Evolutionary conservation across 2,888 invertebrate genomes (phyloP).

Genomic region (Phrixothrix hirtus): DNA sequence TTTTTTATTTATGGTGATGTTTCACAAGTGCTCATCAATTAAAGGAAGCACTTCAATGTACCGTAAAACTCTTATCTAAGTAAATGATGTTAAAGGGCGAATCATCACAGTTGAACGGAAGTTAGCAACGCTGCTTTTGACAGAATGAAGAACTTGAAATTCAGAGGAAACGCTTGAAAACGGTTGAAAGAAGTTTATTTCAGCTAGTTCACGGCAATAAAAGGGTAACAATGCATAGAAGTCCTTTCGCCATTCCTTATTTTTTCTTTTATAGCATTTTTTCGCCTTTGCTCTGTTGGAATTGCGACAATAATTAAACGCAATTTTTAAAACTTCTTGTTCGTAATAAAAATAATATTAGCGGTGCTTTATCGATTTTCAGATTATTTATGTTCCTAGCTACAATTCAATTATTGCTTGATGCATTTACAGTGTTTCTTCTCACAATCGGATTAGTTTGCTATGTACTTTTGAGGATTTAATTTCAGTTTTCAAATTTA

Average conservation of each 20-base stretch:
- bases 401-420: background rate
- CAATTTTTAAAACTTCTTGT: too few relatives aligned
- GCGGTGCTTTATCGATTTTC: background rate
- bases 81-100: conserved; percentile 13
- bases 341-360: too few relatives aligned
- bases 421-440: background rate
- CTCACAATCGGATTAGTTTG: conserved; percentile 3
- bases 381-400: background rate
- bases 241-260: conserved; percentile 23
- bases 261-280: conserved; percentile 17
- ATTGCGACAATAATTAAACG: conserved; percentile 9
- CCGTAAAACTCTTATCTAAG: conserved; percentile 7
- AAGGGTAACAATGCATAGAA: conserved; percentile 29
- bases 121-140: conserved; percentile 12
- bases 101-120: conserved; percentile 12
- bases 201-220: conserved; percentile 24
- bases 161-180: conserved; percentile 19
- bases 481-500: background rate
- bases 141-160: conserved; percentile 15
- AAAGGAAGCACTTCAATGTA: conserved; percentile 4
- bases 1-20: conserved; percentile 1
- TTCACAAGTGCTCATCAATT: conserved; percentile 9
- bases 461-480: background rate
- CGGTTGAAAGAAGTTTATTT: conserved; percentile 28
- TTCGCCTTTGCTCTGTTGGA: conserved; percentile 2